These are phyloP conservation scores for Saccostrea glomerata DNA, from an alignment of 1,140 invertebrate species.

Conservation along the genomic window DNA sequence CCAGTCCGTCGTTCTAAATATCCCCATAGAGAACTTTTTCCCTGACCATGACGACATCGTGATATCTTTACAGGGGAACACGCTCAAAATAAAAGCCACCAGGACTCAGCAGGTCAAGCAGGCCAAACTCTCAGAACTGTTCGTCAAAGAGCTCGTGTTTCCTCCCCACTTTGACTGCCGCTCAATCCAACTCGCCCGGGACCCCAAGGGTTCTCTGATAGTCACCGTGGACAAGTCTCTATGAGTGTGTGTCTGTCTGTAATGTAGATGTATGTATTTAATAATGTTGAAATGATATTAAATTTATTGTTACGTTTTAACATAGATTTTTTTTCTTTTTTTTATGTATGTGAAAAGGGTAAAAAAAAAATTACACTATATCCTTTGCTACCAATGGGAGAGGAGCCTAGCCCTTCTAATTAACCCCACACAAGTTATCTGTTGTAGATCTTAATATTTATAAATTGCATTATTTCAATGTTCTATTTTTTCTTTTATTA, in stretches of 20 bases:
- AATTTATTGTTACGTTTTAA: neutral
- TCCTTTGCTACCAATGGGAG: too few relatives aligned
- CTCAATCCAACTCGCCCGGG: neutral
- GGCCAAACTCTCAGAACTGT: neutral
- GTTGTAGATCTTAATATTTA: too few relatives aligned
- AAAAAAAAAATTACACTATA: too few relatives aligned
- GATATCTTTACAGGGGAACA: neutral
- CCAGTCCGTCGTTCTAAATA: neutral
- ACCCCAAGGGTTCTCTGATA: neutral
- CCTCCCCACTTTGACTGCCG: neutral
- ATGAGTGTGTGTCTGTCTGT: neutral
- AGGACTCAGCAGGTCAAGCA: neutral
- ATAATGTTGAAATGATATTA: neutral
- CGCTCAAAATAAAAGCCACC: neutral
- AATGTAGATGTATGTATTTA: neutral
- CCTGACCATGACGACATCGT: neutral
- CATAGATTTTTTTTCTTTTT: too few relatives aligned
- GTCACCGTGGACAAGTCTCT: neutral
- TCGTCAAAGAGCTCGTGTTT: constrained; percentile 18
- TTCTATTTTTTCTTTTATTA: too few relatives aligned
- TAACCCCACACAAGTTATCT: too few relatives aligned
- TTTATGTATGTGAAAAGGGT: too few relatives aligned
- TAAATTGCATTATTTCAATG: too few relatives aligned
- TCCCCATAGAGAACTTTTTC: constrained; percentile 7
- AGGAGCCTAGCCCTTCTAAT: too few relatives aligned